These are phyloP conservation scores for Drosophila serrata DNA, from an alignment of 1,140 invertebrate species.

Conservation along the genomic window DNA sequence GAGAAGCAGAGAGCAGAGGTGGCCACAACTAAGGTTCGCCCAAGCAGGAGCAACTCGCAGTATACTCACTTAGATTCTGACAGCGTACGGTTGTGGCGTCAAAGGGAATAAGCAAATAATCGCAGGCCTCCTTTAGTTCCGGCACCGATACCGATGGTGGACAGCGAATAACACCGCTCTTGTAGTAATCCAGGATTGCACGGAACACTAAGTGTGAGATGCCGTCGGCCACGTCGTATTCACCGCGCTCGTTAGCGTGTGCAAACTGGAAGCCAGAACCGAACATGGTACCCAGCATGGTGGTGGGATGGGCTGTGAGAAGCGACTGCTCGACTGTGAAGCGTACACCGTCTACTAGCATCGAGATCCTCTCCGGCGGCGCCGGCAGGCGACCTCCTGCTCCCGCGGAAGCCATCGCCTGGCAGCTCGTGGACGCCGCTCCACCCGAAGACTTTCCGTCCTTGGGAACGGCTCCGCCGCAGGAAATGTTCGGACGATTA, in stretches of 20 bases:
- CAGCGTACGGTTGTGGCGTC: slow-evolving; percentile 98
- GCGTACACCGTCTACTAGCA: slow-evolving; percentile 97
- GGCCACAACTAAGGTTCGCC: slow-evolving; percentile 65
- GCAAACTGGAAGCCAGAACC: slow-evolving; percentile 97
- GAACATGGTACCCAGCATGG: slow-evolving; percentile 98
- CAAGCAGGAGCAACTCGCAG: slow-evolving; percentile 31
- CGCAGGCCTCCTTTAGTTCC: slow-evolving; percentile 98
- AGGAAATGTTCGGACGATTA: slow-evolving; percentile 40
- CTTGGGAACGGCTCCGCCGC: slow-evolving; percentile 69
- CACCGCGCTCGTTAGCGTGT: slow-evolving; percentile 97
- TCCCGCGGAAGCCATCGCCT: slow-evolving; percentile 32
- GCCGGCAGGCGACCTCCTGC: slow-evolving; percentile 31
- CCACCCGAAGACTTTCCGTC: slow-evolving; percentile 40
- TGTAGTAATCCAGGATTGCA: slow-evolving; percentile 98
- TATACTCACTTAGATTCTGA: slow-evolving; percentile 94
- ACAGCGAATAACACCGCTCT: slow-evolving; percentile 93
- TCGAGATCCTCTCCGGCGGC: slow-evolving; percentile 88
- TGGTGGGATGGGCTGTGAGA: slow-evolving; percentile 96
- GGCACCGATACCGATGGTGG: slow-evolving; percentile 94
- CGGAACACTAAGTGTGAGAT: slow-evolving; percentile 98
- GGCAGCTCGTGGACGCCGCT: slow-evolving; percentile 27
- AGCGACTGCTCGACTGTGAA: slow-evolving; percentile 96
- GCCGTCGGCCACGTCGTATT: slow-evolving; percentile 99
- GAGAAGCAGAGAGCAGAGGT: slow-evolving; percentile 54
- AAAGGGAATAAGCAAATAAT: slow-evolving; percentile 99